A percentile compares a stretch with the other conserved stretches of the same genome.
phyloP scores from a whole-genome alignment of 2,113 vertebrate genomes.

The Zosterops hypoxanthus region DNA sequence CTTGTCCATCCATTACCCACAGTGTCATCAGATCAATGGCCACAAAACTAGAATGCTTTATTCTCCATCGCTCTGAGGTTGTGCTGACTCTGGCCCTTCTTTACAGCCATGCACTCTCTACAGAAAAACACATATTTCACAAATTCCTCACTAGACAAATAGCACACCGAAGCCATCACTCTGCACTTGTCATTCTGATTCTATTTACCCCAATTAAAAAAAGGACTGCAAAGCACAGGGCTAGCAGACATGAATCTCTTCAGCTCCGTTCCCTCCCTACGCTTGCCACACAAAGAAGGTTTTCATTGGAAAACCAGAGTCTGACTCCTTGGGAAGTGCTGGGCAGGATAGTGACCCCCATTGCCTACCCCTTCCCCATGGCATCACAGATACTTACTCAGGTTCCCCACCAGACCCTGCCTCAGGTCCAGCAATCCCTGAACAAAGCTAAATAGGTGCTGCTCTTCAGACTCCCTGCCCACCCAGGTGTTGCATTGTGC shows the following conservation, averaged over 20 bases:
- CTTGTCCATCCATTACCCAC: conserved; percentile 66
- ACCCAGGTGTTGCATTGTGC: background rate
- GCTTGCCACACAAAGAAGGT: background rate
- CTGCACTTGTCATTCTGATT: conserved; percentile 45
- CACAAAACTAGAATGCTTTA: conserved; percentile 68
- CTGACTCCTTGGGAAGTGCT: background rate
- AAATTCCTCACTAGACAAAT: conserved; percentile 58
- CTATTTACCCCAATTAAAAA: conserved; percentile 58
- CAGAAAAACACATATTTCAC: conserved; percentile 71
- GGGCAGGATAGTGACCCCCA: background rate
- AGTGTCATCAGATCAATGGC: conserved; percentile 70
- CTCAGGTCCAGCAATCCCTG: background rate
- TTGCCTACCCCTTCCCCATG: background rate
- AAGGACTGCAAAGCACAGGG: background rate
- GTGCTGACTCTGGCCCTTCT: conserved; percentile 69
- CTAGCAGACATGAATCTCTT: conserved; percentile 13
- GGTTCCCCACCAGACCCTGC: background rate
- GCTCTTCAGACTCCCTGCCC: accelerated
- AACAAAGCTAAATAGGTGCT: accelerated
- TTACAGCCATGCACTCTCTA: conserved; percentile 50
- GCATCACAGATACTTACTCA: background rate
- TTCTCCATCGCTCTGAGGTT: conserved; percentile 63
- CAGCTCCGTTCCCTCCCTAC: accelerated
- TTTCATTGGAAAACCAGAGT: background rate
- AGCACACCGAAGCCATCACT: conserved; percentile 43